These are phyloP conservation scores for Mirounga angustirostris DNA, from an alignment of 2,113 vertebrate species.

Conservation along the genomic window DNA sequence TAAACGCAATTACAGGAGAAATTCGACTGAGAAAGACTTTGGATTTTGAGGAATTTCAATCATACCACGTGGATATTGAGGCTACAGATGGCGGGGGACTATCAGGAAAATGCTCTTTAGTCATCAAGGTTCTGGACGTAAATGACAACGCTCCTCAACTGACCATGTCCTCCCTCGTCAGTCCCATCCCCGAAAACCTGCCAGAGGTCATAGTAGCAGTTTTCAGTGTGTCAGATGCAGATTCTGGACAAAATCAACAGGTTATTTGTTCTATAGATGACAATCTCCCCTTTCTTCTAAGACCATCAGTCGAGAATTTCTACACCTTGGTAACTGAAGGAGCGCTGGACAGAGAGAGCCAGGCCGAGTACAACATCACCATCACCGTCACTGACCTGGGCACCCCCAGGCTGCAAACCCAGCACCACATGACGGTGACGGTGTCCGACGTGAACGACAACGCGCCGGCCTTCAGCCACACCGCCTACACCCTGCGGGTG, in stretches of 20 bases:
- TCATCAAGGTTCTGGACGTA: slow-evolving; percentile 83
- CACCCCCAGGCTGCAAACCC: not conserved
- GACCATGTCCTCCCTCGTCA: slow-evolving; percentile 82
- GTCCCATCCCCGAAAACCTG: slow-evolving; percentile 86
- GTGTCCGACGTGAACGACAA: not conserved
- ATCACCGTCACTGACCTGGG: slow-evolving; percentile 27
- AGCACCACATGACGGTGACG: not conserved
- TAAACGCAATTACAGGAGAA: slow-evolving; percentile 81
- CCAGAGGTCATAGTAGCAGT: slow-evolving; percentile 89
- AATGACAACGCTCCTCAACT: slow-evolving; percentile 88
- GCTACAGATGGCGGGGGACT: slow-evolving; percentile 86
- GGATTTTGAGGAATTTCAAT: slow-evolving; percentile 82
- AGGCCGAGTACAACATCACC: not conserved
- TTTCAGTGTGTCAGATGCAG: slow-evolving; percentile 89
- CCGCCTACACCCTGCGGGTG: no score
- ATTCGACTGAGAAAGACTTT: slow-evolving; percentile 79
- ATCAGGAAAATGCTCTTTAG: slow-evolving; percentile 83
- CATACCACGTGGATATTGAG: slow-evolving; percentile 84
- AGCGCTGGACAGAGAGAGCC: not conserved
- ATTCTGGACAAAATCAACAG: slow-evolving; percentile 83
- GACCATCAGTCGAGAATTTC: slow-evolving; percentile 59
- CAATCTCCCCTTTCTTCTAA: slow-evolving; percentile 74
- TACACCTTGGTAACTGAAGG: slow-evolving; percentile 75
- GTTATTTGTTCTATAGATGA: slow-evolving; percentile 73
- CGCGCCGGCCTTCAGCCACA: slow-evolving; percentile 46